Evolutionary conservation across 2,888 invertebrate genomes (phyloP).

Genomic region (Lomographa bimaculata): DNA sequence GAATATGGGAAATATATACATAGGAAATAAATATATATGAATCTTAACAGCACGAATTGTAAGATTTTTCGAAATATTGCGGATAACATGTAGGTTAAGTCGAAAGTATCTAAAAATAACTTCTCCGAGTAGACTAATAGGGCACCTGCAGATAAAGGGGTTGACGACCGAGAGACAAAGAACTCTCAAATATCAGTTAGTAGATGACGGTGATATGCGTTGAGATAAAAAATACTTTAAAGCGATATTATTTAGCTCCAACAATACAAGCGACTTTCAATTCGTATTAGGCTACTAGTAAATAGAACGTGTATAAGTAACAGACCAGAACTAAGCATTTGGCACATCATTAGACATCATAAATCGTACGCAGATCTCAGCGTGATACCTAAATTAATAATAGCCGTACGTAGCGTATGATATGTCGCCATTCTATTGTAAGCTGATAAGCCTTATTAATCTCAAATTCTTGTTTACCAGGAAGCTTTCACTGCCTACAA

Average conservation of each 20-base stretch:
- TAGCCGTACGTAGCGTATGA: slow-evolving; percentile 14
- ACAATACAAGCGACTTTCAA: slow-evolving; percentile 16
- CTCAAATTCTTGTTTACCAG: slow-evolving; percentile 49
- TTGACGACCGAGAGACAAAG: slow-evolving; percentile 61
- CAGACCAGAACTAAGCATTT: slow-evolving; percentile 15
- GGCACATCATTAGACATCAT: slow-evolving; percentile 18
- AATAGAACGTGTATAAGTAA: slow-evolving; percentile 13
- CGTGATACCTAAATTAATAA: slow-evolving; percentile 20
- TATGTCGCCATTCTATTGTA: slow-evolving; percentile 33
- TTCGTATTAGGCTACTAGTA: slow-evolving; percentile 16
- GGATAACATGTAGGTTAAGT: slow-evolving; percentile 31
- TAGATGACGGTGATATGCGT: slow-evolving; percentile 39
- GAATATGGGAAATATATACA: too few species aligned
- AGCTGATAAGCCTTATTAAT: slow-evolving; percentile 40
- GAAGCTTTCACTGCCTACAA: slow-evolving; percentile 63
- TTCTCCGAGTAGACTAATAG: slow-evolving; percentile 52
- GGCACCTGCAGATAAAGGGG: slow-evolving; percentile 62
- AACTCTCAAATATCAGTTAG: slow-evolving; percentile 51
- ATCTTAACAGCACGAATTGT: too few species aligned
- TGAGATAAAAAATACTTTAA: slow-evolving; percentile 33
- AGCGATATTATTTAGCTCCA: slow-evolving; percentile 23
- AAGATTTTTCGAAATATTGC: slow-evolving; percentile 30
- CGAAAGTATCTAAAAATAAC: slow-evolving; percentile 35
- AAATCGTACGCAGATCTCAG: slow-evolving; percentile 19
- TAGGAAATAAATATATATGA: too few species aligned